Percentiles rank a stretch among this genome's conserved stretches.
Conservation (phyloP, 2,888 invertebrate species). For the Melolontha melolontha region DNA sequence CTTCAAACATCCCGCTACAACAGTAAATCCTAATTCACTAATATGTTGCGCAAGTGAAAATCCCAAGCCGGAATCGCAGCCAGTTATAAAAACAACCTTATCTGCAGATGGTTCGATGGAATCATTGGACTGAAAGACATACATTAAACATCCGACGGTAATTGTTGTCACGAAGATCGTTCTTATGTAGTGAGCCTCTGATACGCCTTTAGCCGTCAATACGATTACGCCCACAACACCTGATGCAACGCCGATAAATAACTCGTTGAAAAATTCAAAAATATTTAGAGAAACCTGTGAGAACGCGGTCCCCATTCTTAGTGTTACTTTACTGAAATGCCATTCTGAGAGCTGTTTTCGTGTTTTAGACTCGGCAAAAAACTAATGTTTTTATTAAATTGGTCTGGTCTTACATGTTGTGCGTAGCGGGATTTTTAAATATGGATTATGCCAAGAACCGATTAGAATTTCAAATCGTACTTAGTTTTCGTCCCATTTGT, state of each 20-base stretch:
- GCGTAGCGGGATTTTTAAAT: constrained; percentile 36
- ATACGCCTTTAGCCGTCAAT: constrained; percentile 57
- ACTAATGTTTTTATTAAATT: too few relatives aligned
- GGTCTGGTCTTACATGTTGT: constrained; percentile 3
- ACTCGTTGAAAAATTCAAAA: constrained; percentile 62
- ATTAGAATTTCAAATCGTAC: constrained; percentile 23
- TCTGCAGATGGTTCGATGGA: constrained; percentile 52
- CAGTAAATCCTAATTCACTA: constrained; percentile 75
- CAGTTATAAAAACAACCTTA: constrained; percentile 78
- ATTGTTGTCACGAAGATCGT: constrained; percentile 56
- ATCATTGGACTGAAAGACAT: constrained; percentile 52
- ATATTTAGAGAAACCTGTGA: constrained; percentile 44
- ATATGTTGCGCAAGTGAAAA: constrained; percentile 76
- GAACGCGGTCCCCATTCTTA: constrained; percentile 47
- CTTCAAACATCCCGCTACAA: constrained; percentile 81
- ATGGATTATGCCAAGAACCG: neutral
- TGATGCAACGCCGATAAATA: constrained; percentile 59
- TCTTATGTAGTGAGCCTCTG: constrained; percentile 55
- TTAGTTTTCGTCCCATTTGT: neutral
- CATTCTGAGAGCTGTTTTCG: neutral
- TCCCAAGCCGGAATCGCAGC: constrained; percentile 89
- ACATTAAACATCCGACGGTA: constrained; percentile 57
- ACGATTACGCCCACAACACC: constrained; percentile 60
- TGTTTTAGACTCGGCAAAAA: neutral
- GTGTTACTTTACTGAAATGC: neutral